A percentile compares a stretch with the other conserved stretches of the same genome.
These are phyloP conservation scores for Odocoileus hemionus DNA, from an alignment of 2,113 vertebrate genomes.

Conservation along the genomic window DNA sequence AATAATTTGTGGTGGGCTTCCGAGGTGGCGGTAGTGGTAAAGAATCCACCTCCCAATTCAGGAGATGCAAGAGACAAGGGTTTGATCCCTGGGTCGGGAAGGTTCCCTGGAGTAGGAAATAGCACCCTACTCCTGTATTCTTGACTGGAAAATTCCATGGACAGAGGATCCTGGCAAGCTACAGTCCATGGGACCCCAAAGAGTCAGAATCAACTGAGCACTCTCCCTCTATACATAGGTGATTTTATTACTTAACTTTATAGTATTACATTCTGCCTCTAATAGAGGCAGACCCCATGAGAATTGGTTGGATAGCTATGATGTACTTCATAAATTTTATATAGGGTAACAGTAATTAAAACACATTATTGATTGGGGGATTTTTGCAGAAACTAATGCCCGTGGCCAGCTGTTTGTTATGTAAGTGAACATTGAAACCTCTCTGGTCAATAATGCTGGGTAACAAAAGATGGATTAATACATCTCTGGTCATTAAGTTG, in stretches of 20 bases:
- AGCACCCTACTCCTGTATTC: background rate
- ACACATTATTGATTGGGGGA: background rate
- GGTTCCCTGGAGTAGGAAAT: background rate
- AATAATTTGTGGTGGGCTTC: background rate
- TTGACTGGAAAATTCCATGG: background rate
- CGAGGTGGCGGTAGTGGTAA: background rate
- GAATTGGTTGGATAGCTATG: background rate
- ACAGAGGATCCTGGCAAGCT: background rate
- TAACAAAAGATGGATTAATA: background rate
- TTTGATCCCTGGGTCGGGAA: background rate
- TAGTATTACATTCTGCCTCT: background rate
- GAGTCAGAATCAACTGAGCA: background rate
- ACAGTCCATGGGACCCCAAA: background rate
- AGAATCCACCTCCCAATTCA: background rate
- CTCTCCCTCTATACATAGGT: background rate
- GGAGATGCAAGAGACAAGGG: background rate
- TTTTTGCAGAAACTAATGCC: background rate
- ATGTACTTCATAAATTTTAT: background rate
- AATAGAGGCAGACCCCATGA: background rate
- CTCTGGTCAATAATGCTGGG: background rate
- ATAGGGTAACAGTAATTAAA: background rate
- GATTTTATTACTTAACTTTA: background rate
- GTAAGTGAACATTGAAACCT: background rate
- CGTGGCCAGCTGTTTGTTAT: background rate
- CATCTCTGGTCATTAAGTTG: background rate